Base-by-base conservation (phyloP, 2,113 vertebrate genomes). In the Echinops telfairi region DNA sequence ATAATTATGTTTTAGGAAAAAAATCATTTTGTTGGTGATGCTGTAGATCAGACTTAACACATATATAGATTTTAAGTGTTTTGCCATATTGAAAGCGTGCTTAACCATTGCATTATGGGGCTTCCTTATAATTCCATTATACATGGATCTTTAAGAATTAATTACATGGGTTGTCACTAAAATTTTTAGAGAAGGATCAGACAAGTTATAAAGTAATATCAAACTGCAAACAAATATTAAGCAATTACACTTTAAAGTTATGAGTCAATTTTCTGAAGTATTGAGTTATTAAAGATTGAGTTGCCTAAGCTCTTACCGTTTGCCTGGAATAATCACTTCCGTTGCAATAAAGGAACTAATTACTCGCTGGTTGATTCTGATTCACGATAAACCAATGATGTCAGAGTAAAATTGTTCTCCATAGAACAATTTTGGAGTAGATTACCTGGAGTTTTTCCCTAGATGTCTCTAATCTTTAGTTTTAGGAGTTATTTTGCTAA, bases 141-240 rank as follows among this genome's bases (percentile, higher is more conserved):
- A 62, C 60, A 62, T 62, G 23, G 60, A 19, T 4, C 23, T 62
- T 22, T 22, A 62, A 62, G 23, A 62, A 62, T 66, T 71, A 80
- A 87, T 78, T 81, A n/a, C 43, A 71, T 66, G 36, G 17, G 6
- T 83, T 75, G 12, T 53, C n/a, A 86, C 43, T 84, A 64, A 79
- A 83, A 88, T 58, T 38, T 80, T 20, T 87, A 33, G 66, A 57
- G 94, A 94, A 93, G 7, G 60, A 53, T 60, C 70, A 94, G 77
- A 58, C 2, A 66, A 91, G 40, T 43, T 86, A 88, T 60, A 86
- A 95, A 9, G 16, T 12, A 60, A 58, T 76, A 77, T 27, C 29
- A 93, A 96, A 94, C 64, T 96, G 9, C 70, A 91, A 88, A 94
- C 81, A 86, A 47, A 40, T 91, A 58, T 91, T 68, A 91, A 97